Evolutionary conservation across 2,113 vertebrate species (phyloP).

Genomic region (Bambusicola thoracicus): DNA sequence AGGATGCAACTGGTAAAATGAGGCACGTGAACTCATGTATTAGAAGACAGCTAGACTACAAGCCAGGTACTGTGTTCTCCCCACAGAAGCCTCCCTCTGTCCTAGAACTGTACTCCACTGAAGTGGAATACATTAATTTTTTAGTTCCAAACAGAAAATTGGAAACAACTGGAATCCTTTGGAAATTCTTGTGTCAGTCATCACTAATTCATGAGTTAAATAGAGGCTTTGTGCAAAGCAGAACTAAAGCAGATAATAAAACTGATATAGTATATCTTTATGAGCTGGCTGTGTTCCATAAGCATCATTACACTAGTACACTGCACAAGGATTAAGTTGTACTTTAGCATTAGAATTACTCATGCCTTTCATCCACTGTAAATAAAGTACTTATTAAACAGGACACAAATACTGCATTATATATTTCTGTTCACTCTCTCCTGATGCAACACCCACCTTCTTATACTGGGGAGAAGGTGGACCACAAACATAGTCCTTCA

Average conservation of each 20-base stretch:
- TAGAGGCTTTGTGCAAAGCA: neutral
- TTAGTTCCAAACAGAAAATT: neutral
- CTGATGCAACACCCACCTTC: slow-evolving; percentile 76
- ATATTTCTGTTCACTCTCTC: neutral
- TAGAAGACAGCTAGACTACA: neutral
- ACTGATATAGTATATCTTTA: neutral
- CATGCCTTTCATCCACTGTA: neutral
- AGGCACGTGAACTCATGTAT: neutral
- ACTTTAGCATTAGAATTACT: neutral
- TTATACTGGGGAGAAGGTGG: slow-evolving; percentile 94
- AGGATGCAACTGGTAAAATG: neutral
- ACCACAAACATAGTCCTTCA: slow-evolving; percentile 83
- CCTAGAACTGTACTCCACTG: neutral
- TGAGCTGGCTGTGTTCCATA: neutral
- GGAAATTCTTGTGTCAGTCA: neutral
- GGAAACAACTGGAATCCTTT: neutral
- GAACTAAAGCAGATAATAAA: neutral
- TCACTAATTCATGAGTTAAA: neutral
- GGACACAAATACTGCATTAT: neutral
- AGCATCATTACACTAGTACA: neutral
- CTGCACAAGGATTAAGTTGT: neutral
- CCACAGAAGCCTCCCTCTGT: neutral
- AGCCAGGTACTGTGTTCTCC: neutral
- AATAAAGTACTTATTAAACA: neutral
- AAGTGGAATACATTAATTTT: neutral